Percentiles rank a stretch among this genome's conserved stretches.
phyloP scores from a whole-genome alignment of 2,113 vertebrate genomes.

The Scytalopus superciliaris region DNA sequence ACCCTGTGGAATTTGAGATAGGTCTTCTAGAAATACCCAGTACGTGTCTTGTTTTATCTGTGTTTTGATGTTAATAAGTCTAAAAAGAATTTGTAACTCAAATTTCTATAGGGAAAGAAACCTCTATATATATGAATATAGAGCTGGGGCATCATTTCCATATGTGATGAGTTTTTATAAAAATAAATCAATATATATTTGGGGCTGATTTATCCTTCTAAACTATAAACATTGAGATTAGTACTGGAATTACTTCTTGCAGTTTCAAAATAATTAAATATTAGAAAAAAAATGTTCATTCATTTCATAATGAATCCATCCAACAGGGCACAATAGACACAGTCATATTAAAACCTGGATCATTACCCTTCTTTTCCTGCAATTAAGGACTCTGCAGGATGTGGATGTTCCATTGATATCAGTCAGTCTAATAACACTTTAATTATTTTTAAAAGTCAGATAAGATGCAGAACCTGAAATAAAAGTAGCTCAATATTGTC shows the following conservation, averaged over 20 bases:
- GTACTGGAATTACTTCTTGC: neutral
- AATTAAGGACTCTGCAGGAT: conserved; percentile 55
- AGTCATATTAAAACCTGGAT: conserved; percentile 62
- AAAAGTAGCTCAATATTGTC: conserved; percentile 16
- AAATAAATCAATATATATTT: neutral
- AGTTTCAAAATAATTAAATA: conserved; percentile 54
- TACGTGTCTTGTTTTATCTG: neutral
- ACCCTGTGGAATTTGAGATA: neutral
- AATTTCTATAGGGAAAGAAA: neutral
- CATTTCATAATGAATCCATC: conserved; percentile 38
- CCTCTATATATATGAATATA: neutral
- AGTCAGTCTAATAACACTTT: conserved; percentile 54
- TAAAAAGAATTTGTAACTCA: neutral
- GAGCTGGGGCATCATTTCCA: neutral
- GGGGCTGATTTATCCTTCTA: neutral
- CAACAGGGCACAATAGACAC: conserved; percentile 48
- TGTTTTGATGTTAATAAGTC: neutral
- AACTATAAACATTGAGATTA: neutral
- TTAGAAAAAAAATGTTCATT: conserved; percentile 3
- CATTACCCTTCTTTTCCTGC: conserved; percentile 64
- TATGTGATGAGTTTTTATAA: neutral
- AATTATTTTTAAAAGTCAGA: conserved; percentile 56
- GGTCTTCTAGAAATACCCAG: neutral
- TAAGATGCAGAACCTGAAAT: conserved; percentile 31
- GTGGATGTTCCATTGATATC: conserved; percentile 39